Conservation (phyloP, 2,113 vertebrate genomes). For the Cephalopterus ornatus region DNA sequence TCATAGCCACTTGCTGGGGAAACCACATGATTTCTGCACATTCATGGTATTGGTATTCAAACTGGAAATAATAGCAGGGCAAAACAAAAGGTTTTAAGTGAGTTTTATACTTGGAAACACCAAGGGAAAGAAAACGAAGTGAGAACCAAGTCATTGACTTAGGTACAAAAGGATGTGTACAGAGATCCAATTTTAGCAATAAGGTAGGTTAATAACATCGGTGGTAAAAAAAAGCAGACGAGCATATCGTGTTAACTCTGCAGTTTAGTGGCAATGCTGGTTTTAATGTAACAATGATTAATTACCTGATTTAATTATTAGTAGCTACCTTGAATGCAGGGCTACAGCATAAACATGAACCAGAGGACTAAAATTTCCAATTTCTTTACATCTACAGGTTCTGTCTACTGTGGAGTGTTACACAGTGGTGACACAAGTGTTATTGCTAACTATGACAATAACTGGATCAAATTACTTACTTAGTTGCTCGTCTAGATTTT, state of each 20-base stretch:
- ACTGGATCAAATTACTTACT: background rate
- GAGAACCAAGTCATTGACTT: background rate
- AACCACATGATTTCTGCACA: background rate
- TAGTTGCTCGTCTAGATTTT: background rate
- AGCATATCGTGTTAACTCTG: background rate
- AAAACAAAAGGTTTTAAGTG: background rate
- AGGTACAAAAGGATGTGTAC: background rate
- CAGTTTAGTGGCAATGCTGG: background rate
- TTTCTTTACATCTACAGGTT: background rate
- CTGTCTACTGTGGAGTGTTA: background rate
- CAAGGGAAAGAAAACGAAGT: background rate
- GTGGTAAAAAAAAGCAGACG: background rate
- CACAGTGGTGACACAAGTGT: background rate
- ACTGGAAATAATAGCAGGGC: background rate
- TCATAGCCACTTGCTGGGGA: background rate
- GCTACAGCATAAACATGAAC: background rate
- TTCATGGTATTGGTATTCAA: background rate
- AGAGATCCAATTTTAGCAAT: background rate
- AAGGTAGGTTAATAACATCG: background rate
- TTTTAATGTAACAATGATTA: background rate
- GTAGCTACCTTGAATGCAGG: background rate
- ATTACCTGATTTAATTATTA: background rate
- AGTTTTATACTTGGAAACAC: background rate
- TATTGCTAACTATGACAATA: background rate
- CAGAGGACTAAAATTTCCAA: background rate